A percentile compares a stretch with the other conserved stretches of the same genome.
Evolutionary conservation across 2,113 vertebrate genomes (phyloP).

Genomic region (Oreochromis niloticus): DNA sequence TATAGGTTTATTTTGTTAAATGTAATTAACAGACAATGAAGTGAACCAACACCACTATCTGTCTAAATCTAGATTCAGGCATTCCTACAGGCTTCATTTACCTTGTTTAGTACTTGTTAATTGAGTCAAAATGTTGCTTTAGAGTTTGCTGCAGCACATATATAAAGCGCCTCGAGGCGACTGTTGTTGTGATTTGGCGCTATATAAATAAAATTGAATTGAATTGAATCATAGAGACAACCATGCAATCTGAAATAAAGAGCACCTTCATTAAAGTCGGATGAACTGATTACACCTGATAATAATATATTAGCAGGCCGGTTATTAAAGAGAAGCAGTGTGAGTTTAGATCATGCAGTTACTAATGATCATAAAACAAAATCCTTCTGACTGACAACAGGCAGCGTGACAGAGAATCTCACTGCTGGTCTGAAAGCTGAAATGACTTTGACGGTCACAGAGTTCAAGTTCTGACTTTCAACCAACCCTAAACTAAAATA

Average conservation of each 20-base stretch:
- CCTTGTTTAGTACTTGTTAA: background rate
- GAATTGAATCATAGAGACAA: background rate
- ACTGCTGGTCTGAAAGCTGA: background rate
- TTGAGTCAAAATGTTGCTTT: background rate
- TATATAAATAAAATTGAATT: background rate
- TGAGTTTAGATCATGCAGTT: background rate
- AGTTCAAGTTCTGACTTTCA: background rate
- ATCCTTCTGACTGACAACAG: background rate
- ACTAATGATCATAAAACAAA: background rate
- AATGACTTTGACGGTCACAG: background rate
- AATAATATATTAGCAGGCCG: background rate
- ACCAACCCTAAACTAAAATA: background rate
- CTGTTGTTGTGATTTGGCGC: background rate
- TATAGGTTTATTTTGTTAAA: background rate
- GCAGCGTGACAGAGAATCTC: background rate
- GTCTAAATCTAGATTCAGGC: background rate
- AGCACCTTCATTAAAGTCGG: background rate
- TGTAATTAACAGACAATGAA: background rate
- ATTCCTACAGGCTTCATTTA: background rate
- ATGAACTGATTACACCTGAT: background rate
- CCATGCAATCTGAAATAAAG: background rate
- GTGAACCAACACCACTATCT: background rate
- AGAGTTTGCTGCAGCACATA: background rate
- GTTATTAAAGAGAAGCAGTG: background rate
- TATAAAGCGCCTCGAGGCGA: background rate